Evolutionary conservation across 1,140 invertebrate genomes (phyloP), one percentile per base, ranked within the genome.

Genomic region (Eriosoma lanigerum): DNA sequence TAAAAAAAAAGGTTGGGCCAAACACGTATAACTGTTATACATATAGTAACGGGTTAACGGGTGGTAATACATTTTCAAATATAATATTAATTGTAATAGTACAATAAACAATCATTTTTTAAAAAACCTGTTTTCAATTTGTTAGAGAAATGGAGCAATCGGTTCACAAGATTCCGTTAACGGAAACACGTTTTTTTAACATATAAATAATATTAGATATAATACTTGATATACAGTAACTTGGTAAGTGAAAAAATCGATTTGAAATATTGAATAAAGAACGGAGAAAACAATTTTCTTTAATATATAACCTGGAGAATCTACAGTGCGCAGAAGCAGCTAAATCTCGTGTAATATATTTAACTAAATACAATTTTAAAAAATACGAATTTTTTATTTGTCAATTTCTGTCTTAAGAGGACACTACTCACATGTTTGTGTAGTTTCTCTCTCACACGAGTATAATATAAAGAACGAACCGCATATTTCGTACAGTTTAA

Each of bases 171-270:
- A 64, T 4, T 66, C 19, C 32, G 21, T 44, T 44, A 66, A 66
- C 6, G n/a, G 21, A 66, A 66, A 66, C 64, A 66, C 64, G 64
- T 66, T 66, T 66, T 44, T n/a, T n/a, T n/a, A n/a, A 64, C 62
- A 64, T n/a, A n/a, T 38, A n/a, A 64, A 64, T 62, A 24, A 58
- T 32, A 62, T 10, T 32, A 29, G n/a, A n/a, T n/a, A n/a, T n/a
- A n/a, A n/a, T n/a, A n/a, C n/a, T n/a, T n/a, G n/a, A n/a, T n/a
- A n/a, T n/a, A n/a, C n/a, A n/a, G n/a, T n/a, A n/a, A n/a, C n/a
- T n/a, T n/a, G n/a, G 19, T 38, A 64, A 17, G 32, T 29, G 29
- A n/a, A n/a, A n/a, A n/a, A 62, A 62, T 62, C 15, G 58, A 24
- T n/a, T 62, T 29, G 58, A 62, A 62, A 62, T 19, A 62, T 62